Evolutionary conservation across 2,888 invertebrate genomes (phyloP).

Genomic region (Himalopsyche kuldschensis): DNA sequence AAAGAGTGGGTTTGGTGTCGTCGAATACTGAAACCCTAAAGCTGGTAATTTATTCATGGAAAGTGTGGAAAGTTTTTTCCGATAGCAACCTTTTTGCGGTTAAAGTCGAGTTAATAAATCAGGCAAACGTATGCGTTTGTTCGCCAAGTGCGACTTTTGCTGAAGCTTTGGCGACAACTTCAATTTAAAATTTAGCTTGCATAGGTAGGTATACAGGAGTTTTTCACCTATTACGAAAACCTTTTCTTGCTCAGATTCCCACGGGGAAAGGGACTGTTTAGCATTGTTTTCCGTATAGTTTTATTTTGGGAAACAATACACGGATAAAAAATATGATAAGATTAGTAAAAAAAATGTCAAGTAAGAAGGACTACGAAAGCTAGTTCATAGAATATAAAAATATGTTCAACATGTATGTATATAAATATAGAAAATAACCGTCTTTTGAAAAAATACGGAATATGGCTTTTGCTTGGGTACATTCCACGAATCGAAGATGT

Average conservation of each 20-base stretch:
- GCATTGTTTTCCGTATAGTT: neutral
- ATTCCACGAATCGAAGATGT: neutral
- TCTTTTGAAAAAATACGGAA: too few relatives aligned
- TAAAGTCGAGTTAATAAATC: conserved; percentile 27
- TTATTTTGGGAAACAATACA: neutral
- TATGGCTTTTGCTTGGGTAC: too few relatives aligned
- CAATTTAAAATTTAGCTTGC: neutral
- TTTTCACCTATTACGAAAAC: neutral
- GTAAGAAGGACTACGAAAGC: too few relatives aligned
- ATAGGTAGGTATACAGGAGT: neutral
- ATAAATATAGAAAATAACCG: too few relatives aligned
- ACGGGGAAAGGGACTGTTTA: neutral
- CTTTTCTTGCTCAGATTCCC: neutral
- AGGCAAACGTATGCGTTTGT: conserved; percentile 1
- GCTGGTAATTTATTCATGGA: conserved; percentile 7
- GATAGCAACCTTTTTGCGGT: conserved; percentile 14
- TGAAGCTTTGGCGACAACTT: neutral
- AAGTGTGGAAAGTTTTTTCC: conserved; percentile 8
- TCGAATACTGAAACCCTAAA: neutral
- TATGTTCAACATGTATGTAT: too few relatives aligned
- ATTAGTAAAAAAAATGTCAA: too few relatives aligned
- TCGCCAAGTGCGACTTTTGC: conserved; percentile 11
- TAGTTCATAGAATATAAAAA: too few relatives aligned
- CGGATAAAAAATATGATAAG: neutral
- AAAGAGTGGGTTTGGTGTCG: neutral